phyloP scores from a whole-genome alignment of 1,140 invertebrate genomes.

The Meteorus sp. region DNA sequence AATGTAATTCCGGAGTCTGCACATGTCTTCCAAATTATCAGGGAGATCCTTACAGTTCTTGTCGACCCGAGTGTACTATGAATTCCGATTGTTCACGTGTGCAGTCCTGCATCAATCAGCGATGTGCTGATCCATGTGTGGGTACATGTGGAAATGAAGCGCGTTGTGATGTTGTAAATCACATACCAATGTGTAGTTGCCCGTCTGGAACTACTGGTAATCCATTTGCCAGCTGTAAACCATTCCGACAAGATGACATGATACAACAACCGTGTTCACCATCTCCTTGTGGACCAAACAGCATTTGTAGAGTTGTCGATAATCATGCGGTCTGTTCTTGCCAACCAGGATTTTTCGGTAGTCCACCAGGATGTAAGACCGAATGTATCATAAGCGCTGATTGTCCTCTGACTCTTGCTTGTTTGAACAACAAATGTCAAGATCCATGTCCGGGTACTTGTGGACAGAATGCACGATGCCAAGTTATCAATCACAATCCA shows the following conservation, averaged over 20 bases:
- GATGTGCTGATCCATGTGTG: conserved; percentile 76
- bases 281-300: conserved; percentile 61
- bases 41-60: conserved; percentile 69
- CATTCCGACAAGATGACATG: conserved; percentile 38
- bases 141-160: conserved; percentile 75
- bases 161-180: conserved; percentile 77
- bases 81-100: conserved; percentile 78
- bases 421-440: conserved; percentile 66
- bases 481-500: conserved; percentile 70
- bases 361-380: conserved; percentile 67
- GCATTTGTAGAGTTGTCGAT: conserved; percentile 54
- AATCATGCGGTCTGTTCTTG: conserved; percentile 69
- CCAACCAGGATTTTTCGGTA: conserved; percentile 65
- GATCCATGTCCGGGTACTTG: conserved; percentile 73
- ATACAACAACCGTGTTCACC: conserved; percentile 57
- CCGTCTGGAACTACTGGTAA: conserved; percentile 72
- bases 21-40: conserved; percentile 74
- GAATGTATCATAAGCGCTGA: conserved; percentile 69
- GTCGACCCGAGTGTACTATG: conserved; percentile 81
- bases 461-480: conserved; percentile 70
- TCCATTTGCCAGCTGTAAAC: conserved; percentile 73
- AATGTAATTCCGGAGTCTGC: conserved; percentile 75
- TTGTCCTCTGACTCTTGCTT: conserved; percentile 66
- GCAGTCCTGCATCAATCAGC: conserved; percentile 74
- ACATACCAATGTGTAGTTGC: conserved; percentile 73